Evolutionary conservation across 2,113 vertebrate genomes (phyloP).

Genomic region (Aspiorhynchus laticeps): DNA sequence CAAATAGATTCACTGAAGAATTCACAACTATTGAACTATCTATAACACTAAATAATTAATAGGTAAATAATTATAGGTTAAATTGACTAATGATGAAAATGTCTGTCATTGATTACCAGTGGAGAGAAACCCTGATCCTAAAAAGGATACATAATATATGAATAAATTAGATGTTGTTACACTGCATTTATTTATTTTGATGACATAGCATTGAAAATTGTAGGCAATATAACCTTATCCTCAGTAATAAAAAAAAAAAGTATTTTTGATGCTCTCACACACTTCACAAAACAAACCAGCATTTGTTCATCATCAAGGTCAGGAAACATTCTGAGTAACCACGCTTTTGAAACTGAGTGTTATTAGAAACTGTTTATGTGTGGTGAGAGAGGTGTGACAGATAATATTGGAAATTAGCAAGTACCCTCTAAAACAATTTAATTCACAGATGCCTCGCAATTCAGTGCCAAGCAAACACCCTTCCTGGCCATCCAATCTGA

Average conservation of each 20-base stretch:
- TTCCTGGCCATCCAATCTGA: background rate
- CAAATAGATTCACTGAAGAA: background rate
- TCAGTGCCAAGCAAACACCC: background rate
- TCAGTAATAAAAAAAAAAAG: background rate
- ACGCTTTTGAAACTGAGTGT: constrained; percentile 3
- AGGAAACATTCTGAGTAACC: constrained; percentile 9
- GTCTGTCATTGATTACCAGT: background rate
- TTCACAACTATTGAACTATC: background rate
- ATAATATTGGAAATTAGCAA: constrained; percentile 29
- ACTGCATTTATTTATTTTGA: background rate
- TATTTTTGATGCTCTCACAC: background rate
- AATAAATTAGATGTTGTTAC: background rate
- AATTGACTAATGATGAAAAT: background rate
- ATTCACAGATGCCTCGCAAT: constrained; percentile 19
- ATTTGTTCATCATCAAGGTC: constrained; percentile 17
- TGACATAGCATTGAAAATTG: background rate
- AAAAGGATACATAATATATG: background rate
- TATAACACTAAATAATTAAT: background rate
- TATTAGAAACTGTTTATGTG: background rate
- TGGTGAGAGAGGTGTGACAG: background rate
- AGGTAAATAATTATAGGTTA: background rate
- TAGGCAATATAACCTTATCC: background rate
- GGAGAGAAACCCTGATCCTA: background rate
- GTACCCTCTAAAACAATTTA: constrained; percentile 4
- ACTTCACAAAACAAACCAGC: background rate